Base-by-base conservation (phyloP, 1,140 invertebrate genomes). In the Sarcophaga peregrina region DNA sequence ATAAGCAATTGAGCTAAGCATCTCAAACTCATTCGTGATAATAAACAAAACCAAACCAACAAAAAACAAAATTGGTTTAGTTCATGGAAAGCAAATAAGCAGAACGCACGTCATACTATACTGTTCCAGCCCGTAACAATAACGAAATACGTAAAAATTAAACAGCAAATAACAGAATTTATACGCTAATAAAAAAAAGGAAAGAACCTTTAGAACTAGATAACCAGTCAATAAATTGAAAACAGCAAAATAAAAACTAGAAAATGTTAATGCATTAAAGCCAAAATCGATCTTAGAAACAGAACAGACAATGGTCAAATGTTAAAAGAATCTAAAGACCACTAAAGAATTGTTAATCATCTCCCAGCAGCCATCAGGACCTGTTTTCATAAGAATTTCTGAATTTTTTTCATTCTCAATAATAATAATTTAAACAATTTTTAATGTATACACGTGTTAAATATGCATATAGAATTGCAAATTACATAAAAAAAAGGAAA, bases 1-100 rank as follows among this genome's bases (percentile, higher is more conserved):
- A 78, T 78, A 78, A 52, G 75, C 47, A 78, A 25, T 50, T 78
- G n/a, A 78, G 74, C 45, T n/a, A 6, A 76, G 75, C 75, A n/a
- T 37, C 25, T 52, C 75, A 50, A 78, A 52, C 75, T 5, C 75
- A 52, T 37, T 37, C 25, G 4, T 78, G 75, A n/a, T 20, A 78
- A 76, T 10, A 15, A 15, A 17, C 74, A 17, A 74, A 9, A 37
- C 37, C 46, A 76, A 76, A n/a, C n/a, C 25, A 76, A 48, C n/a
- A 76, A 8, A 37, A 47, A n/a, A 76, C 45, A 76, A 76, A 48
- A 50, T 15, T 10, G n/a, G 75, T 52, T 78, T 78, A 78, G 75
- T 52, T n/a, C 75, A 78, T 78, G 37, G 10, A 20, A 78, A 50
- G 75, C 75, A 50, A 78, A 78, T 78, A 78, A 25, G 47, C 75